A percentile compares a stretch with the other conserved stretches of the same genome.
Conservation (phyloP, 2,113 vertebrate genomes). For the Lonchura striata region DNA sequence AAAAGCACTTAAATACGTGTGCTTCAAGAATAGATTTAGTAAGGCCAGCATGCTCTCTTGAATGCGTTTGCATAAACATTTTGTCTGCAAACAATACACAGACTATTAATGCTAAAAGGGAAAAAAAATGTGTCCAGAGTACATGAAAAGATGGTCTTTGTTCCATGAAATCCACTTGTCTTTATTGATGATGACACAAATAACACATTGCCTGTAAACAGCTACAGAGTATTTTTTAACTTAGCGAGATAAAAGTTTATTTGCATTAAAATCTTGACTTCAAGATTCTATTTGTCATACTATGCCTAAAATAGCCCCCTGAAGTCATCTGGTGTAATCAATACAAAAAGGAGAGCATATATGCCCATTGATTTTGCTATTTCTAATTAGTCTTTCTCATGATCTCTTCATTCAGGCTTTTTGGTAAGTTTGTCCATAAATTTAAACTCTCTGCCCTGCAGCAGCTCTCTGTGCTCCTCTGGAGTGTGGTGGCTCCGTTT, state of each 20-base stretch:
- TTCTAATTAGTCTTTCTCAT: neutral
- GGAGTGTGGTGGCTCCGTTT: rapidly evolving
- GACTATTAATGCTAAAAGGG: neutral
- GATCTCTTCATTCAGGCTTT: neutral
- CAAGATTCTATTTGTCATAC: neutral
- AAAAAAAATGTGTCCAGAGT: neutral
- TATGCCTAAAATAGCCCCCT: neutral
- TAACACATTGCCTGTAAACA: neutral
- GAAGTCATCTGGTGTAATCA: neutral
- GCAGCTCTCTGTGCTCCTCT: neutral
- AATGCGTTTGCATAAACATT: neutral
- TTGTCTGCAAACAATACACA: neutral
- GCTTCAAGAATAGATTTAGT: neutral
- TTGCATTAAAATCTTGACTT: neutral
- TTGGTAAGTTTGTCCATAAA: neutral
- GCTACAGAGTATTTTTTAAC: neutral
- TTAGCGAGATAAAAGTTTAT: neutral
- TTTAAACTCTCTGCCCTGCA: neutral
- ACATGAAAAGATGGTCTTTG: neutral
- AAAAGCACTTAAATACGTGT: neutral
- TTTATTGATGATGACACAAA: neutral
- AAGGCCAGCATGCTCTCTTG: neutral
- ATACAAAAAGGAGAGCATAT: neutral
- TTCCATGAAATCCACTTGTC: neutral
- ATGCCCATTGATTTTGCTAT: neutral